These are phyloP conservation scores for Lapara coniferarum DNA, from an alignment of 2,888 invertebrate genomes.

Conservation along the genomic window DNA sequence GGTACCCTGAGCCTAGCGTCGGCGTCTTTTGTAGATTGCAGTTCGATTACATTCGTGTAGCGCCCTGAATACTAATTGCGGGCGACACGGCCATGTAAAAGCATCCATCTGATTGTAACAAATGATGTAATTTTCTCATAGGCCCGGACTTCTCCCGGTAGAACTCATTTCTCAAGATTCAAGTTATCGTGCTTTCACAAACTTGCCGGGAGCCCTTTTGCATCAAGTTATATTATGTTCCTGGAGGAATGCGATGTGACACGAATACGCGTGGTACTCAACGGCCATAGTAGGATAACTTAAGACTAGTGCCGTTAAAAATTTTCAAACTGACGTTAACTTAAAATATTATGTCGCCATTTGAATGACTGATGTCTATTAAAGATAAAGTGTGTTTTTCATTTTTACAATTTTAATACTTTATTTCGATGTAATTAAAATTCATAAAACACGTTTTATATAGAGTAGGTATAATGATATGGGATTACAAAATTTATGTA, in stretches of 20 bases:
- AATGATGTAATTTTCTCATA: slow-evolving; percentile 50
- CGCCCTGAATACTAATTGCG: slow-evolving; percentile 28
- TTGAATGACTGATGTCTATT: no score
- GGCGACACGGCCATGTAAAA: slow-evolving; percentile 24
- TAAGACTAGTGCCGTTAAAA: slow-evolving; percentile 20
- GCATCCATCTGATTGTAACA: slow-evolving; percentile 49
- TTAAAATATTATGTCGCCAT: background rate
- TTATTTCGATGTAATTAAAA: no score
- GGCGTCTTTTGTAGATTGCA: slow-evolving; percentile 12
- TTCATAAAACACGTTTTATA: no score
- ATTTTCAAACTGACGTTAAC: background rate
- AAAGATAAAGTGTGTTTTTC: no score
- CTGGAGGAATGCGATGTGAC: slow-evolving; percentile 41
- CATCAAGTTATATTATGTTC: slow-evolving; percentile 46
- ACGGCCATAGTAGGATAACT: slow-evolving; percentile 39
- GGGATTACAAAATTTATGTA: background rate
- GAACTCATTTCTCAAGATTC: slow-evolving; percentile 62
- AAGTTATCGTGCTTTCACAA: slow-evolving; percentile 60
- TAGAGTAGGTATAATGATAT: background rate
- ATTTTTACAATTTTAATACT: no score
- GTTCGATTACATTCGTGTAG: slow-evolving; percentile 27
- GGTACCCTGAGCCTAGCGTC: slow-evolving; percentile 2
- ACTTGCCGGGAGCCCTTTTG: slow-evolving; percentile 53
- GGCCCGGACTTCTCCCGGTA: slow-evolving; percentile 34
- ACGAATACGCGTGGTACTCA: slow-evolving; percentile 41